phyloP scores from a whole-genome alignment of 30 jellyfish, hydroid and myxozoan genomes.

The Cassiopea xamachana region DNA sequence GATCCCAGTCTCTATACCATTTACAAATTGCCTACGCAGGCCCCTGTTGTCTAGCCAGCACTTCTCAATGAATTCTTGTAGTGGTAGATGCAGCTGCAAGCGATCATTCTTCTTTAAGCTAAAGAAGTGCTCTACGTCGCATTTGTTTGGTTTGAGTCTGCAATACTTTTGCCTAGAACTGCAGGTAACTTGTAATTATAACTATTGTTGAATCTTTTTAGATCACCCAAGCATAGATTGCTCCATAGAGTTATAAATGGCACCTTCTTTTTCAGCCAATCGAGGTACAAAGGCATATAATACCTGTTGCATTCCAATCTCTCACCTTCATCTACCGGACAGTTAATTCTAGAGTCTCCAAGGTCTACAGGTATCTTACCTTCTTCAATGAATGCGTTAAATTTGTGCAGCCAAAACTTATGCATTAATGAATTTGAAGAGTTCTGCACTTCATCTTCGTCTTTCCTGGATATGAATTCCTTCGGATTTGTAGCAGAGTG shows the following conservation, averaged over 20 bases:
- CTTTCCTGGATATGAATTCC: not conserved
- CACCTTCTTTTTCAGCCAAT: conserved; percentile 16
- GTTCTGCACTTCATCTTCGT: not conserved
- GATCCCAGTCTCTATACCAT: conserved; percentile 7
- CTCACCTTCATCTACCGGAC: not conserved
- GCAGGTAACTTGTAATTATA: not conserved
- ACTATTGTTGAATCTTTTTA: not conserved
- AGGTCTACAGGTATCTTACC: not conserved
- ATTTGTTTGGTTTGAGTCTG: not conserved
- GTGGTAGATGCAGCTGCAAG: conserved; percentile 4
- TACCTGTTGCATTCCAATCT: not conserved
- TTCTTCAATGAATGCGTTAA: not conserved
- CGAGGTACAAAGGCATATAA: conserved; percentile 23
- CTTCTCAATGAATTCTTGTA: conserved; percentile 16
- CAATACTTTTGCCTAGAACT: not conserved
- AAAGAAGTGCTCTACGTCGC: conserved; percentile 28
- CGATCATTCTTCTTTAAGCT: conserved; percentile 43
- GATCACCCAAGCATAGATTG: not conserved
- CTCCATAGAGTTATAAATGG: conserved; percentile 2
- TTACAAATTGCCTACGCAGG: conserved; percentile 24
- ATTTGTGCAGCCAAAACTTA: not conserved
- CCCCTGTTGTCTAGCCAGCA: conserved; percentile 54
- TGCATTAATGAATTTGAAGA: not conserved
- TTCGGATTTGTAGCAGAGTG: not conserved
- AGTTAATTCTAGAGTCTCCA: not conserved